phyloP scores from a whole-genome alignment of 2,797 vertebrate species.

The Muscicapa comitata region DNA sequence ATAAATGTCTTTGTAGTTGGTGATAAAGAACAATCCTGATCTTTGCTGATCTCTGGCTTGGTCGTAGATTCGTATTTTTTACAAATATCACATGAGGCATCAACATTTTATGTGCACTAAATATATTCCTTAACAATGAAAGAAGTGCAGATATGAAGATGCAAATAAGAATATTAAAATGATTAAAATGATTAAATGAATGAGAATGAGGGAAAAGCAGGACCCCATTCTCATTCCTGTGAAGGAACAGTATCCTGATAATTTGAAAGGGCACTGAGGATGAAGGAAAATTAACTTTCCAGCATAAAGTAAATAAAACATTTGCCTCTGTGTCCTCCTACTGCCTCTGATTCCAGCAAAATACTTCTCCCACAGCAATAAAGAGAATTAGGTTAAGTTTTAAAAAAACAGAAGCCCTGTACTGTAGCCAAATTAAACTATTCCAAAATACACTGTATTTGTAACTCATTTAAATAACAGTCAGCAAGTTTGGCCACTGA shows the following conservation, averaged over 20 bases:
- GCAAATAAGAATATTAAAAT: neutral
- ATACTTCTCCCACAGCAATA: constrained; percentile 9
- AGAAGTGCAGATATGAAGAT: neutral
- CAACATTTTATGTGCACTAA: neutral
- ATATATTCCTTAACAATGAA: neutral
- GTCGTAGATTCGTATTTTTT: neutral
- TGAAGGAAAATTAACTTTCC: neutral
- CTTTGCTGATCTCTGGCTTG: neutral
- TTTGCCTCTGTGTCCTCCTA: neutral
- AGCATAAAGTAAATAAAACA: neutral
- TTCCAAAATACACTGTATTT: constrained; percentile 1
- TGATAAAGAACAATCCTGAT: neutral
- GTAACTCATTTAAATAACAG: neutral
- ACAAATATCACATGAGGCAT: neutral
- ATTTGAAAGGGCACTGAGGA: neutral
- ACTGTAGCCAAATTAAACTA: constrained; percentile 21
- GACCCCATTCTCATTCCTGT: neutral
- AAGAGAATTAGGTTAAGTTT: constrained; percentile 39
- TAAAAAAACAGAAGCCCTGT: constrained; percentile 38
- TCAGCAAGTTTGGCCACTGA: neutral
- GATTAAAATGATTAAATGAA: neutral
- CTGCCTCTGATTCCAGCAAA: neutral
- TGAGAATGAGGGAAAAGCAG: neutral
- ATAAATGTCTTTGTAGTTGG: neutral
- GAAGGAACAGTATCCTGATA: neutral